Conservation (phyloP, 2,797 vertebrate genomes). For the Synanceia verrucosa region DNA sequence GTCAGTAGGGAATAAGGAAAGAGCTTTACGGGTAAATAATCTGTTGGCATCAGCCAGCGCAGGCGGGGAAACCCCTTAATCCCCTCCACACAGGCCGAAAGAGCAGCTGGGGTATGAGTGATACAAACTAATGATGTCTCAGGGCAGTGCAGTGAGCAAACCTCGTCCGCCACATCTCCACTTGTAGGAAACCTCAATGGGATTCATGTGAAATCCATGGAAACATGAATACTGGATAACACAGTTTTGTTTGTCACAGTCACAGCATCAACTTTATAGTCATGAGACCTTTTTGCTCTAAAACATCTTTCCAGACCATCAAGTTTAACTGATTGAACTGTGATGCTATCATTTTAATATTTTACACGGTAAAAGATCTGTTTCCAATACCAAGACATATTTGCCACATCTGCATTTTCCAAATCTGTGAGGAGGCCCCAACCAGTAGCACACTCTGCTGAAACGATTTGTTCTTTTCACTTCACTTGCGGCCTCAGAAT, state of each 20-base stretch:
- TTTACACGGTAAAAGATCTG: neutral
- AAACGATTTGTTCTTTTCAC: conserved; percentile 24
- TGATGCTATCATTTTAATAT: neutral
- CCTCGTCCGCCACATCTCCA: neutral
- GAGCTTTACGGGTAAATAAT: conserved; percentile 53
- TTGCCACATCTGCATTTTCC: neutral
- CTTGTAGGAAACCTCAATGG: neutral
- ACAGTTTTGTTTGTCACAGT: neutral
- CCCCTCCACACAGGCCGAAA: conserved; percentile 11
- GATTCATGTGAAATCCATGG: conserved; percentile 14
- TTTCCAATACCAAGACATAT: neutral
- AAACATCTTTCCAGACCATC: neutral
- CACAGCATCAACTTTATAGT: neutral
- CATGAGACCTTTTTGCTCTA: neutral
- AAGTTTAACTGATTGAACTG: neutral
- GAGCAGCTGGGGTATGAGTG: conserved; percentile 50
- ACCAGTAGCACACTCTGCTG: neutral
- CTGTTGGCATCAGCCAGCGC: conserved; percentile 14
- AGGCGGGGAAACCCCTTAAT: conserved; percentile 43
- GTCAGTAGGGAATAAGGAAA: conserved; percentile 30
- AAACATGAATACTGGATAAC: neutral
- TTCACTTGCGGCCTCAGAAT: conserved; percentile 51
- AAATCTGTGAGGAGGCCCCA: neutral
- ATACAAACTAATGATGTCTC: conserved; percentile 45
- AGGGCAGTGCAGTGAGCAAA: neutral